Base-by-base conservation (phyloP, 2,888 invertebrate genomes). In the Meteorus colon region DNA sequence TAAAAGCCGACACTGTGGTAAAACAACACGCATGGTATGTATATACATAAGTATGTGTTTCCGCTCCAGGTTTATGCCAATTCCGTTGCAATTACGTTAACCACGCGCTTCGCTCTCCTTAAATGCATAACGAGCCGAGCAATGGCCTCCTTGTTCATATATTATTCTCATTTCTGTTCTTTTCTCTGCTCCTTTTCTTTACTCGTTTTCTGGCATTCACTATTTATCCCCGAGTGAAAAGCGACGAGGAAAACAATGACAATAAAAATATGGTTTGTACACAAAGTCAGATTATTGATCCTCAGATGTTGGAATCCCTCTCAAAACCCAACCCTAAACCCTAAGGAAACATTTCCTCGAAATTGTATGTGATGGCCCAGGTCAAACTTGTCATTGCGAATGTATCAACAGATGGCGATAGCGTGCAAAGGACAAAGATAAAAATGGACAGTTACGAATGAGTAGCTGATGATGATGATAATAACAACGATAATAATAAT, bases 1-100 rank as follows among this genome's bases (percentile, higher is more conserved):
- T 48, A 48, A 48, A 48, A 48, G 48, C 48, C 48, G 48, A 48
- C 48, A 48, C 48, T 48, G 48, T 48, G 48, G 48, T 48, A 48
- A 48, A 48, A 48, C n/a, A 29, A 60, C 6, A 29, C 45, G 41
- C 27, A 66, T 41, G 16, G 24, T 41, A 66, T 45, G 24, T 41
- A 66, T 27, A 66, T 41, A 67, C 55, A 67, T 67, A 48, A 65
- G 41, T 59, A 37, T 67, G 72, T 77, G 69, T 76, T 72, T 74
- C 74, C 77, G 71, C 65, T 59, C 41, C 63, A 74, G 77, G 72
- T 77, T 81, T 75, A 80, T 81, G 78, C 79, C 81, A 79, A 81
- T 80, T 80, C 76, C 77, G 73, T 74, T 65, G 78, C 80, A 80
- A 81, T 81, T 81, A 79, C 78, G 77, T 77, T 66, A 77, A 81